Evolutionary conservation across 2,888 invertebrate genomes (phyloP).

Genomic region (Adineta ricciae): DNA sequence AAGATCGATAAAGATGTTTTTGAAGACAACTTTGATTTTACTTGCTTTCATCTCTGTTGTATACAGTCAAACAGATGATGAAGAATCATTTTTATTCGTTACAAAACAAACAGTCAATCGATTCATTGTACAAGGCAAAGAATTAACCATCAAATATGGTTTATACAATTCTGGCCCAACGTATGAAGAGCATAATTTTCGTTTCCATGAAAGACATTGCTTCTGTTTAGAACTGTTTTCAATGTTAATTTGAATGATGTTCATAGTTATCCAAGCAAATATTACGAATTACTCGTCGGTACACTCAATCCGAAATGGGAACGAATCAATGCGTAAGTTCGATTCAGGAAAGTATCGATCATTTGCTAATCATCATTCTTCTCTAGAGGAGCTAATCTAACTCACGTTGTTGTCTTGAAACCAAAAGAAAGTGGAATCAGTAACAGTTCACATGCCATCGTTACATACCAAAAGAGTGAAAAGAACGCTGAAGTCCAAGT

Average conservation of each 20-base stretch:
- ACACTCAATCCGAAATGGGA: conserved; percentile 26
- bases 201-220: too few relatives aligned
- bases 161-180: conserved; percentile 29
- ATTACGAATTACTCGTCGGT: conserved; percentile 25
- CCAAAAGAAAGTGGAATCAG: conserved; percentile 24
- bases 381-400: conserved; percentile 14
- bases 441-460: conserved; percentile 28
- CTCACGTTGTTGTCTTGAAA: conserved; percentile 27
- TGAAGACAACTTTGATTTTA: background rate
- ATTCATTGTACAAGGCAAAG: conserved; percentile 28
- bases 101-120: conserved; percentile 30
- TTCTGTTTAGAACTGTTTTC: conserved; percentile 19
- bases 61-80: conserved; percentile 22
- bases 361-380: background rate
- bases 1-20: background rate
- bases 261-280: conserved; percentile 24
- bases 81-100: conserved; percentile 29
- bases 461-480: conserved; percentile 30
- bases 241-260: conserved; percentile 30
- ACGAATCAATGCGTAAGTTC: conserved; percentile 24
- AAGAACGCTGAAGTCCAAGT: conserved; percentile 25
- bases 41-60: background rate
- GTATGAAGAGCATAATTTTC: background rate
- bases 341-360: background rate
- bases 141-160: conserved; percentile 28